Evolutionary conservation across 1,140 invertebrate species (phyloP), one percentile per base, ranked within the genome.

Genomic region (Procambarus clarkii): DNA sequence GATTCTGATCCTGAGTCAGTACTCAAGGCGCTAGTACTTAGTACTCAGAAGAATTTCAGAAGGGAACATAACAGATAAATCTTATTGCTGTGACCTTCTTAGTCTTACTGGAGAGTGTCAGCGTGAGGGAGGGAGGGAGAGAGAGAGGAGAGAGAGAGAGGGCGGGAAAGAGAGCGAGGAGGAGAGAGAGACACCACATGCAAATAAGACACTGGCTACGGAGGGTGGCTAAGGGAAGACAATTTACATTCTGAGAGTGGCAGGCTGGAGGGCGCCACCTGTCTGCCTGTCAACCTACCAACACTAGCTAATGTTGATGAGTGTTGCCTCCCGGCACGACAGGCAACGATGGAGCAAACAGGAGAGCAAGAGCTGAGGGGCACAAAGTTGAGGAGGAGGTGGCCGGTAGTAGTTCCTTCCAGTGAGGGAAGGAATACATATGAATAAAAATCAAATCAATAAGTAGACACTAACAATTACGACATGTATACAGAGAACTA

Each of bases 171-270:
- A 18, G 74, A 58, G 76, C n/a, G 46, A 78, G 58, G 76, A 78
- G 71, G 78, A 78, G 85, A 86, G 58, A 83, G 71, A 58, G 74
- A 74, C 46, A 78, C 46, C 46, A 78, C 46, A 86, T 86, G 85
- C 85, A 86, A 78, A 86, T 86, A 86, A 71, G 74, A 69, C 69
- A 21, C 24, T 34, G 24, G 54, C 45, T 48, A 54, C 50, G 85
- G 58, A 86, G n/a, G 45, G 44, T 74, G 85, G 85, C 50, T 24
- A 86, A 45, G 48, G 85, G 48, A 45, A 21, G 74, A 18, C 74
- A 21, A 86, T 86, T 86, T 86, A 74, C 85, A 86, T 86, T 86
- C 85, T 54, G 45, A 24, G 76, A 45, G 48, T 45, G 74, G 45
- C 74, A 78, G 69, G 54, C 85, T 24, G 74, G 54, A 34, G 21